Evolutionary conservation across 2,113 vertebrate genomes (phyloP).

Genomic region (Gasterosteus aculeatus): DNA sequence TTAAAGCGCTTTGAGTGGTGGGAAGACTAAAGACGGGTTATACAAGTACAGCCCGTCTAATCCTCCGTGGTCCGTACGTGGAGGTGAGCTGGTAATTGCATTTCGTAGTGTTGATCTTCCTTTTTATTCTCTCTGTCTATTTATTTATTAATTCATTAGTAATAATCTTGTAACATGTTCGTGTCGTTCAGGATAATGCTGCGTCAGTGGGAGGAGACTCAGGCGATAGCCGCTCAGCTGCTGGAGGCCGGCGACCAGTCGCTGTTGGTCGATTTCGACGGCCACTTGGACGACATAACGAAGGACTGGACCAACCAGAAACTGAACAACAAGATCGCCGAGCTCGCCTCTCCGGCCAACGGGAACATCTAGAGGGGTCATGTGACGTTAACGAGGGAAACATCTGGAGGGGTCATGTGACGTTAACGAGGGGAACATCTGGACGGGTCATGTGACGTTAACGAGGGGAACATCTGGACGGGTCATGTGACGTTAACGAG

Average conservation of each 20-base stretch:
- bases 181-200: constrained; percentile 86
- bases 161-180: background rate
- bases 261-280: constrained; percentile 89
- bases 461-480: constrained; percentile 75
- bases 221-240: constrained; percentile 82
- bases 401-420: constrained; percentile 29
- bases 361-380: constrained; percentile 74
- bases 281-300: constrained; percentile 90
- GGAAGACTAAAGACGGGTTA: no score
- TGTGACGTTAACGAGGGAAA: background rate
- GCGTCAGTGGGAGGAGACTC: constrained; percentile 90
- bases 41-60: no score
- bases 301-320: constrained; percentile 92
- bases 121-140: no score
- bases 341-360: constrained; percentile 83
- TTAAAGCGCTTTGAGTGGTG: no score
- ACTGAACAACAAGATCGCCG: constrained; percentile 86
- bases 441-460: background rate
- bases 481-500: background rate
- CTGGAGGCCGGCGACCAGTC: constrained; percentile 83
- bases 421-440: constrained; percentile 72
- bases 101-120: no score
- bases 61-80: no score
- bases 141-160: no score
- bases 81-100: no score